Evolutionary conservation across 2,113 vertebrate species (phyloP), one percentile per base, ranked within the genome.

Genomic region (Todiramphus saurophagus): DNA sequence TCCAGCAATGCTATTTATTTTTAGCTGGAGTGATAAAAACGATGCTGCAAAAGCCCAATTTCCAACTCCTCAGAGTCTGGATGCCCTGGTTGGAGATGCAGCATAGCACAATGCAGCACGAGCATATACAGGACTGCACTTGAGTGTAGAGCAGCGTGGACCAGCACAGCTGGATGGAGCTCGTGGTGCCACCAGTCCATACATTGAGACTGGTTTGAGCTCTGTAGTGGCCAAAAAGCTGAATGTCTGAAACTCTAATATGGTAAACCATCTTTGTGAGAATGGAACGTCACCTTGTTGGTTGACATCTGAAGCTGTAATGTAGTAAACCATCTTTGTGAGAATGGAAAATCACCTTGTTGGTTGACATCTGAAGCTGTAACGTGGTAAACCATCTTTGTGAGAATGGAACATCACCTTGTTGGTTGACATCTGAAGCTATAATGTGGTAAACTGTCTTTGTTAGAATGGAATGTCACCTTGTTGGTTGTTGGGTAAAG

Each of bases 201-300:
- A 13, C 43, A 24, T 13, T 27, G 80, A 46, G 39, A 19, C 20
- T 12, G 31, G 35, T 43, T 12, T 72, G 60, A 55, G 19, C 1
- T 3, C 41, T 28, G 0, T 33, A 55, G 44, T 76, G 76, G 75
- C 56, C 10, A 2, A 60, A 62, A 81, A 83, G 31, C 58, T 80
- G 78, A 2, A 5, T 53, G 18, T 39, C 60, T 82, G 78, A 91
- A 90, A 46, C 70, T 2, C 1, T 16, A 35, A 17, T 18, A 19
- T 27, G 50, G 15, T 27, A 53, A 51, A 27, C 8, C 2, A 1
- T 25, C 39, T 51, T 30, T 87, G 37, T 82, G 64, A 82, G 53
- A 76, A 23, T 2, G 6, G 24, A 41, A 1, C 35, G 18, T 20
- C 3, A 0, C 81, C 43, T 43, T 43, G 43, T 43, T 43, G 43